phyloP scores from a whole-genome alignment of 2,797 vertebrate genomes.

The Loris lydekkerianus region DNA sequence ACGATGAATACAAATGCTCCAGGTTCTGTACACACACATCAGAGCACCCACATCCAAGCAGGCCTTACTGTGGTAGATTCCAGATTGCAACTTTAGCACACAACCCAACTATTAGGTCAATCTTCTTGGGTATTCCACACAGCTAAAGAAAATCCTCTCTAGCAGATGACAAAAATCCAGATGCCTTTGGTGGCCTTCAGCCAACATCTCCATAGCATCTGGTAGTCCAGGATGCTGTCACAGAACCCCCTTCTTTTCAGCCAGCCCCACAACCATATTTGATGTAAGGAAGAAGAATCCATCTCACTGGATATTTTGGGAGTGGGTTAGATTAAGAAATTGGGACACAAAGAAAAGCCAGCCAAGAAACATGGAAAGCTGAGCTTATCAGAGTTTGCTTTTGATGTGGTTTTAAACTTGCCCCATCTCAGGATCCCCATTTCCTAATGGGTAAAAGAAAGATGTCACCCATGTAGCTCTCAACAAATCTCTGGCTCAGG shows the following conservation, averaged over 20 bases:
- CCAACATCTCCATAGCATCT: not conserved
- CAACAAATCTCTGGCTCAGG: not conserved
- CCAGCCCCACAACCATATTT: not conserved
- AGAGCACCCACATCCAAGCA: not conserved
- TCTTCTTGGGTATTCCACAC: not conserved
- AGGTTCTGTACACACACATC: not conserved
- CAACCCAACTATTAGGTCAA: not conserved
- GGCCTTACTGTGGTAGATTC: not conserved
- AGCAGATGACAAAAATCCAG: not conserved
- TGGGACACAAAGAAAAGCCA: not conserved
- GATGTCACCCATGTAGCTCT: not conserved
- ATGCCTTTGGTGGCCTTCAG: not conserved
- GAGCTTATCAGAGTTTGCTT: not conserved
- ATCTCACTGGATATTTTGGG: not conserved
- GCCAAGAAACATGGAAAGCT: conserved; percentile 4
- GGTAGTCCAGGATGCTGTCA: not conserved
- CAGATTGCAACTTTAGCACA: not conserved
- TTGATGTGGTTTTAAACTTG: not conserved
- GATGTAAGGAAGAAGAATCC: not conserved
- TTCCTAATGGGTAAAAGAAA: not conserved
- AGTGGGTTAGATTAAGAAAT: conserved; percentile 28
- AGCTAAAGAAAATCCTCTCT: not conserved
- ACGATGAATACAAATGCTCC: not conserved
- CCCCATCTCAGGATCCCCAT: not conserved
- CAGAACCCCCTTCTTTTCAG: not conserved